Evolutionary conservation across 2,797 vertebrate species (phyloP), one percentile per base, ranked within the genome.

Genomic region (Megalops cyprinoides): DNA sequence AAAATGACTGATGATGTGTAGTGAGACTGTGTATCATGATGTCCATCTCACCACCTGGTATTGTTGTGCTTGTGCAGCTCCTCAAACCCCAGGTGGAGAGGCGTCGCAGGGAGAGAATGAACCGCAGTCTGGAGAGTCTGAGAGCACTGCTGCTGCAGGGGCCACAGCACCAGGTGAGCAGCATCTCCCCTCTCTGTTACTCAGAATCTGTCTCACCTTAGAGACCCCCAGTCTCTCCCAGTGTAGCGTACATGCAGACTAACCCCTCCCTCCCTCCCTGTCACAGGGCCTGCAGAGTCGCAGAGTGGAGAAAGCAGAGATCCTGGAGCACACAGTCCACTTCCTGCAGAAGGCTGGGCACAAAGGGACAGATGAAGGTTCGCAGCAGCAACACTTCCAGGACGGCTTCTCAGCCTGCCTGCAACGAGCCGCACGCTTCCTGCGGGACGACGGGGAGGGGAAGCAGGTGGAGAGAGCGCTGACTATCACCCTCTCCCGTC

Each of bases 71-170:
- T 82, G 67, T 37, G 7, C 84, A 96, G 96, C 79, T 96, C 67
- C 82, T 95, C 25, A 97, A 97, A 83, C 95, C 96, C 79, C 93
- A 96, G 69, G 91, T 95, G 82, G 96, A 97, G 90, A 96, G 95
- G 83, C 94, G 94, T 44, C 91, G 96, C 2, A 89, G 96, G 58
- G 95, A 96, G 82, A 91, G 96, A 74, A 96, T 97, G 86, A 97
- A 97, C 85, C 87, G 85, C 77, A 97, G 96, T 84, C 90, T 97
- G 87, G 95, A 96, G 75, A 90, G 90, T 74, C 90, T 97, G 83
- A 92, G 92, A 84, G 84, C 87, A 65, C 88, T 96, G 81, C 87
- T 96, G 73, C 88, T 95, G 76, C 92, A 94, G 79, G 91, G 91
- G 18, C 92, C 92, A 3, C 92, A 92, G 56, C 88, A 87, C 85